These are phyloP conservation scores for Yponomeuta sedellus DNA, from an alignment of 2,888 invertebrate species.

Conservation along the genomic window DNA sequence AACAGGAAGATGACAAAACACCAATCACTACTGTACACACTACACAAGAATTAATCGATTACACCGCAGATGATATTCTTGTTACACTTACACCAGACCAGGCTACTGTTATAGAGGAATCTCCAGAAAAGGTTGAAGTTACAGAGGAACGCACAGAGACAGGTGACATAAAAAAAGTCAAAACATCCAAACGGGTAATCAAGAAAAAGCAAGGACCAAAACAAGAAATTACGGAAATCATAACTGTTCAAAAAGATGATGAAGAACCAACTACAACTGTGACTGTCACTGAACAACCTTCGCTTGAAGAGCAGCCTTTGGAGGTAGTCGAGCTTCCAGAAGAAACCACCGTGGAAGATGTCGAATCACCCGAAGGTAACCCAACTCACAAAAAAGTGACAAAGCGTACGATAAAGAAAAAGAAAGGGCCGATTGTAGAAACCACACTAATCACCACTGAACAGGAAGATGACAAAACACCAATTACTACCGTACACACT, in stretches of 20 bases:
- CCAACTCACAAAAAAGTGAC: conserved; percentile 35
- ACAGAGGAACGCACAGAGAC: conserved; percentile 27
- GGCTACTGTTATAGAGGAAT: conserved; percentile 8
- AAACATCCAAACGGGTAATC: conserved; percentile 34
- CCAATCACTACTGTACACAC: conserved; percentile 50
- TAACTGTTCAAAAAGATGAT: conserved; percentile 43
- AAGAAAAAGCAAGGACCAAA: conserved; percentile 31
- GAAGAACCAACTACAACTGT: conserved; percentile 34
- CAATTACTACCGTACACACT: conserved; percentile 24
- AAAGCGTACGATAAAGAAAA: too few relatives aligned
- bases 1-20: conserved; percentile 58
- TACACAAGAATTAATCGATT: conserved; percentile 36
- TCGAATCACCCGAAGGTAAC: conserved; percentile 27
- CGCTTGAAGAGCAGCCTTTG: conserved; percentile 15
- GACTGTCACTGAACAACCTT: conserved; percentile 23
- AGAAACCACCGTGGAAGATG: conserved; percentile 27
- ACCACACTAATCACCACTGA: conserved; percentile 26
- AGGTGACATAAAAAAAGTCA: conserved; percentile 35
- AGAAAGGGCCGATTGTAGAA: conserved; percentile 31
- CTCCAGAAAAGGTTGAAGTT: conserved; percentile 23
- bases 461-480: conserved; percentile 36
- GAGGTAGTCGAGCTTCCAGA: conserved; percentile 36
- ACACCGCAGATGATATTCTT: conserved; percentile 16
- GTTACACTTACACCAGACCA: conserved; percentile 27
- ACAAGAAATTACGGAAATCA: conserved; percentile 29